Evolutionary conservation across 2,888 invertebrate genomes (phyloP), one percentile per base, ranked within the genome.

Genomic region (Hoplodrina ambigua): DNA sequence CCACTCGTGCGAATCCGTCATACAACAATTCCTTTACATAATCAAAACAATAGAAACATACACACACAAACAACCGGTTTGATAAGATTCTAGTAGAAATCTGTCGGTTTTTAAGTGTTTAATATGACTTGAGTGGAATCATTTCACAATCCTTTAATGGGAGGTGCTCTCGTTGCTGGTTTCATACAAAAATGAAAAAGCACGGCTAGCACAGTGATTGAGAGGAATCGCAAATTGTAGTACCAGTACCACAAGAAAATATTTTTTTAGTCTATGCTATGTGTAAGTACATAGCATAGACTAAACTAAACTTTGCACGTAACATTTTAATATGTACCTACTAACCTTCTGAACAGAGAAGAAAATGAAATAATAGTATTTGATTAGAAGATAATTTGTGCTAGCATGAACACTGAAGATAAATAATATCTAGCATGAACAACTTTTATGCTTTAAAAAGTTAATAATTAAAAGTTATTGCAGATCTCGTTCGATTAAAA

Each of bases 61-160:
- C 15, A 41, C 57, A 69, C 60, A 11, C 11, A 62, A 13, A 58
- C 19, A 69, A 66, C 81, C 62, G 66, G 78, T 77, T 63, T 56
- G 49, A 66, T 76, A 53, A 61, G 20, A 52, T 49, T 69, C 30
- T 69, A 53, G 59, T 70, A 81, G 59, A 70, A 78, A 81, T 50
- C 77, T 69, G 57, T 52, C 46, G 57, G 49, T 77, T 75, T 78
- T 69, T 72, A 72, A 69, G 77, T 80, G 75, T 78, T 73, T 83
- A 75, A 73, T 78, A 77, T 69, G 59, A 67, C 65, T 66, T 69
- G 74, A 74, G 72, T 67, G 66, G 58, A 54, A 58, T 54, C 70
- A 54, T 83, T 83, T 86, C 85, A 81, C 81, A 85, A 81, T 84
- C 79, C 83, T 81, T 83, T 74, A 72, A 80, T 75, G 73, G 82